These are phyloP conservation scores for Hydractinia symbiolongicarpus DNA, from an alignment of 30 jellyfish, hydroid and myxozoan genomes.

Conservation along the genomic window DNA sequence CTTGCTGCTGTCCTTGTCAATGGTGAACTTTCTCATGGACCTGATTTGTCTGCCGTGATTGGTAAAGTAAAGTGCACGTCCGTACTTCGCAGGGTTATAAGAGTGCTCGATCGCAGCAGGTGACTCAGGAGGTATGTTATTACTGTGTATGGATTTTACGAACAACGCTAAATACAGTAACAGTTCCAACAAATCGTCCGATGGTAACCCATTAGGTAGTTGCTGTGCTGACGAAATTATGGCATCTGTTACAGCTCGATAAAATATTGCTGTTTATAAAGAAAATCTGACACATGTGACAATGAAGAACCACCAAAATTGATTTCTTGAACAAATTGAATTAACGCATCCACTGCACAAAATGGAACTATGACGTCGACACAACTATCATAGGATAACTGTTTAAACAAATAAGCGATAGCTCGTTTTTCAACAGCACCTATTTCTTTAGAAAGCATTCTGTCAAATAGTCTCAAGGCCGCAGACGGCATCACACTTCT, in stretches of 20 bases:
- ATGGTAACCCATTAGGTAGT: not conserved
- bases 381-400: too few relatives aligned
- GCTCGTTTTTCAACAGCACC: not conserved
- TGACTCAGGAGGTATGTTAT: not conserved
- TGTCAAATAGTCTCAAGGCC: not conserved
- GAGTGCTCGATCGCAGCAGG: conserved; percentile 2
- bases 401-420: not conserved
- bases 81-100: conserved; percentile 12
- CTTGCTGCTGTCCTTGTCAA: not conserved
- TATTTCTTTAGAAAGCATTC: not conserved
- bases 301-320: too few relatives aligned
- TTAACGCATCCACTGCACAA: too few relatives aligned
- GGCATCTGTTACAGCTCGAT: conserved; percentile 2
- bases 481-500: not conserved
- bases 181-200: not conserved
- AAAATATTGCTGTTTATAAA: not conserved
- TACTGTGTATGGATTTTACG: not conserved
- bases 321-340: too few relatives aligned
- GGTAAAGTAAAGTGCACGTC: conserved; percentile 3
- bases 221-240: not conserved
- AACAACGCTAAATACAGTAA: not conserved
- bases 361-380: too few relatives aligned
- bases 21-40: conserved; percentile 5
- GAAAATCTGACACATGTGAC: too few relatives aligned
- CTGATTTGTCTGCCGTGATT: conserved; percentile 13